Conservation (phyloP, 2,888 invertebrate genomes). For the Crematogaster levior region DNA sequence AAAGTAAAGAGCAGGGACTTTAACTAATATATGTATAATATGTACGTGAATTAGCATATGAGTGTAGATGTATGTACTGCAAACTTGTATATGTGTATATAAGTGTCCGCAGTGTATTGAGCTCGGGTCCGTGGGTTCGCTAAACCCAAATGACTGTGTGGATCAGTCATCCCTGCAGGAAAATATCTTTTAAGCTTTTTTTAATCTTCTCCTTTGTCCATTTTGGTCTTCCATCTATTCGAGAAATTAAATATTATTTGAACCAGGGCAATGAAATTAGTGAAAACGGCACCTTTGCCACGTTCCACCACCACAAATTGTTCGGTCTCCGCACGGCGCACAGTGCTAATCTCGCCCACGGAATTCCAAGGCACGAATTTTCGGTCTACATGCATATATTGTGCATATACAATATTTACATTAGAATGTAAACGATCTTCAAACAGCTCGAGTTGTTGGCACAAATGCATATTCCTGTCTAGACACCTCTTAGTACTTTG, state of each 20-base stretch:
- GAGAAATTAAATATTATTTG: slow-evolving; percentile 19
- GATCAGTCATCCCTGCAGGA: neutral
- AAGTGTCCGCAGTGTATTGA: no score
- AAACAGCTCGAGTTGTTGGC: slow-evolving; percentile 43
- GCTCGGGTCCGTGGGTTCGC: no score
- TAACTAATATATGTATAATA: neutral
- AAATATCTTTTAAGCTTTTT: slow-evolving; percentile 4
- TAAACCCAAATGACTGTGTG: no score
- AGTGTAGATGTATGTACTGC: neutral
- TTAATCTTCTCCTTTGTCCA: slow-evolving; percentile 17
- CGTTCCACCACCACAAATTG: slow-evolving; percentile 51
- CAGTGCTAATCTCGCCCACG: slow-evolving; percentile 64
- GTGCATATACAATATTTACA: slow-evolving; percentile 62
- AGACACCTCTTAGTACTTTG: slow-evolving; percentile 27
- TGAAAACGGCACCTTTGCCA: slow-evolving; percentile 17
- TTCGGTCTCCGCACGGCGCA: slow-evolving; percentile 48
- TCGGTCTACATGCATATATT: slow-evolving; percentile 56
- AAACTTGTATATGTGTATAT: neutral
- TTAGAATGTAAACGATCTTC: slow-evolving; percentile 59
- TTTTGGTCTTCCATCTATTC: neutral
- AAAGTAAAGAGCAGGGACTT: neutral
- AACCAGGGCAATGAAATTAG: slow-evolving; percentile 61
- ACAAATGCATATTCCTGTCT: slow-evolving; percentile 33
- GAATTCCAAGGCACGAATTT: slow-evolving; percentile 64
- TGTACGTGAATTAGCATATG: neutral